A percentile compares a stretch with the other conserved stretches of the same genome.
phyloP scores from a whole-genome alignment of 2,888 invertebrate species.

The Mythimna lalbum region DNA sequence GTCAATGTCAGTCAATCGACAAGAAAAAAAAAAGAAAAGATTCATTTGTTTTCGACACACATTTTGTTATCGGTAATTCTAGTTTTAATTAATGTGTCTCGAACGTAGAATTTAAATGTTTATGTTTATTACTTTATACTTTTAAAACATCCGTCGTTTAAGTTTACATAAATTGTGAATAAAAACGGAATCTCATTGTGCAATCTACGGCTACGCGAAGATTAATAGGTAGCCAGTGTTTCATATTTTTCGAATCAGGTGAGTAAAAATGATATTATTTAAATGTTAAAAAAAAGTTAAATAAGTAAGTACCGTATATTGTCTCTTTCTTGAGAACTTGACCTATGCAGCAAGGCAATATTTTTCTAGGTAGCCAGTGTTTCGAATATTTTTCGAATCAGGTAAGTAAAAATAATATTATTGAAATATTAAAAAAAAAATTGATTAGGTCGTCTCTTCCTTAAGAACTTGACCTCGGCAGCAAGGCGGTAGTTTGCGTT shows the following conservation, averaged over 20 bases:
- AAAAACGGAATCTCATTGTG: conserved; percentile 30
- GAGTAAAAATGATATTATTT: conserved; percentile 13
- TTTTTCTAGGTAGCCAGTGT: too few relatives aligned
- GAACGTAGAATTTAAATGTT: conserved; percentile 4
- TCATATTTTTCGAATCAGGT: conserved; percentile 7
- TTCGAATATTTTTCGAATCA: too few relatives aligned
- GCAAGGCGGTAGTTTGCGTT: neutral
- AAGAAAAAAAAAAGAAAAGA: conserved; percentile 8
- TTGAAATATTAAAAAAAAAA: too few relatives aligned
- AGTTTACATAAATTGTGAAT: neutral
- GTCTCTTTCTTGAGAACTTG: neutral
- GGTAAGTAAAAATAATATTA: too few relatives aligned
- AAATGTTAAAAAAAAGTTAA: neutral
- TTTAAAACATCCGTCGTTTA: conserved; percentile 21
- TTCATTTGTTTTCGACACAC: conserved; percentile 38
- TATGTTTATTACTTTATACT: conserved; percentile 29
- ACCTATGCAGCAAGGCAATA: neutral
- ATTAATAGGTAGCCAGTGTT: neutral
- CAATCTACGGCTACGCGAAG: neutral
- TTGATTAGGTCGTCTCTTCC: too few relatives aligned
- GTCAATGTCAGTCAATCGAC: conserved; percentile 7
- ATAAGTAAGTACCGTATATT: neutral
- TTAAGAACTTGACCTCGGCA: neutral
- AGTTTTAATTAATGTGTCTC: conserved; percentile 20
- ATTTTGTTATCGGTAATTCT: conserved; percentile 23